Conservation (phyloP, 1,140 invertebrate genomes). For the Brachionus manjavacas region DNA sequence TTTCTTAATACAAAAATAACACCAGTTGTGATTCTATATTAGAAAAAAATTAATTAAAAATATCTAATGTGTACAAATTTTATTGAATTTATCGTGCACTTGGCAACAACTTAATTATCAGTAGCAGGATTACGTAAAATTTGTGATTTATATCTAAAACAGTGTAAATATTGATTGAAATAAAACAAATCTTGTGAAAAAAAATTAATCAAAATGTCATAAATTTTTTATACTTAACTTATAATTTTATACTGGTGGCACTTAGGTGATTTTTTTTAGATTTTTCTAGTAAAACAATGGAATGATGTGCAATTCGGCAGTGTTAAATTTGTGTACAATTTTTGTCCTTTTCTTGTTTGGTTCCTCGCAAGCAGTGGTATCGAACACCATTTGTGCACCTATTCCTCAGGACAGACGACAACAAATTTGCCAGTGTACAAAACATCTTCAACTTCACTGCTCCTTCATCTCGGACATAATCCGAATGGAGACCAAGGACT, state of each 20-base stretch:
- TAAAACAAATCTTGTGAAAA: neutral
- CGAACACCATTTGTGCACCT: conserved; percentile 22
- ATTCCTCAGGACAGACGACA: conserved; percentile 16
- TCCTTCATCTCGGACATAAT: neutral
- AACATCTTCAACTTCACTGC: conserved; percentile 18
- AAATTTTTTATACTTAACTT: neutral
- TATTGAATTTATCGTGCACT: neutral
- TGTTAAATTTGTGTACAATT: neutral
- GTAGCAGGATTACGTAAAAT: neutral
- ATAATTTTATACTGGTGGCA: too few species aligned
- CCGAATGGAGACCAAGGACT: neutral
- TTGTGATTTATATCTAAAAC: neutral
- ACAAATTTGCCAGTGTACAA: neutral
- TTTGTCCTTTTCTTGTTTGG: neutral
- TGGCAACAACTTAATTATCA: neutral
- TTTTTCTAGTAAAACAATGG: neutral
- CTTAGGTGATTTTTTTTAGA: neutral
- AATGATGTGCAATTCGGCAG: neutral
- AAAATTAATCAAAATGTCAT: neutral
- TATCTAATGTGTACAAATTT: neutral
- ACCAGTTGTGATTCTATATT: neutral
- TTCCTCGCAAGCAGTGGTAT: neutral
- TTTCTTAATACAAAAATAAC: neutral
- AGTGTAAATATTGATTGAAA: neutral
- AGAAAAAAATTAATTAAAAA: neutral